Evolutionary conservation across 2,797 vertebrate species (phyloP).

Genomic region (Phoebastria nigripes): DNA sequence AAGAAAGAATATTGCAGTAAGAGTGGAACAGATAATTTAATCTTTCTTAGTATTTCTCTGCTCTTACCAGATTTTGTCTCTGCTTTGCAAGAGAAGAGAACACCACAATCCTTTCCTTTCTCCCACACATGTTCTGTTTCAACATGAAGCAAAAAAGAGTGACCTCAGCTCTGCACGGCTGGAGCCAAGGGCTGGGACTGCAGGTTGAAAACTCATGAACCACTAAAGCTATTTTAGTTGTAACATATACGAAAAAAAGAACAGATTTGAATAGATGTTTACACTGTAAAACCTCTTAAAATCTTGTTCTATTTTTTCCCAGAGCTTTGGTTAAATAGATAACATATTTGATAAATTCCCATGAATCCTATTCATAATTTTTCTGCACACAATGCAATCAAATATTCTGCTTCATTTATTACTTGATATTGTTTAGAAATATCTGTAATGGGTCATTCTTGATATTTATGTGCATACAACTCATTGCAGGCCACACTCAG

Average conservation of each 20-base stretch:
- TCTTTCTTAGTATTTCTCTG: neutral
- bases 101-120: neutral
- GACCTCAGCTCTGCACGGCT: neutral
- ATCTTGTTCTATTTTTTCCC: neutral
- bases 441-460: neutral
- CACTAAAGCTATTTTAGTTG: neutral
- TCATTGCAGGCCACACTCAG: neutral
- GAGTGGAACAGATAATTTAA: neutral
- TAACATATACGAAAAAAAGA: accelerated
- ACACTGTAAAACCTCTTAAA: neutral
- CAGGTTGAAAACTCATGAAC: neutral
- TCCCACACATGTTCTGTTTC: neutral
- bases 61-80: neutral
- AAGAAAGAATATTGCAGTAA: neutral
- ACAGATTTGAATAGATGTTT: neutral
- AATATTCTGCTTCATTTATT: neutral
- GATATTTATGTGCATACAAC: neutral
- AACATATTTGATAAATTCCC: neutral
- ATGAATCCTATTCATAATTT: neutral
- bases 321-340: neutral
- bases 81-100: neutral
- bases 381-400: neutral
- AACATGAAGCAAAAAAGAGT: neutral
- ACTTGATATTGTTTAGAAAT: neutral
- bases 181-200: neutral